Conservation (phyloP, 2,797 vertebrate genomes). For the Percopsis omiscomaycus region DNA sequence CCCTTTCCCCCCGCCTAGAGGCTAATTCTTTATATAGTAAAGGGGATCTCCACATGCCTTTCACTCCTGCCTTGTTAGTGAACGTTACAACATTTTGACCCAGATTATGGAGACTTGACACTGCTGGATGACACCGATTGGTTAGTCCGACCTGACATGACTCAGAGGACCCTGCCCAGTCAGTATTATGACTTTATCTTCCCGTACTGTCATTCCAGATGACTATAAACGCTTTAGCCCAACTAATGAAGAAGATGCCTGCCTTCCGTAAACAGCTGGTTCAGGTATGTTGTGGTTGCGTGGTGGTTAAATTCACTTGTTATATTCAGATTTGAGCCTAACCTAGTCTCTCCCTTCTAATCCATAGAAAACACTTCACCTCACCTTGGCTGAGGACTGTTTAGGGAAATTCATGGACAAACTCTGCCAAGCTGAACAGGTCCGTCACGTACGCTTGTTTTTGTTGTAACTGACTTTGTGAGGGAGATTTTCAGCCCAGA, state of each 20-base stretch:
- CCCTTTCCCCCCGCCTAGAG: too few species aligned
- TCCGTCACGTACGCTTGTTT: constrained; percentile 47
- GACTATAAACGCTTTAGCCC: constrained; percentile 85
- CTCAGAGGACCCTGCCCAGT: too few species aligned
- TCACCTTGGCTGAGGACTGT: constrained; percentile 92
- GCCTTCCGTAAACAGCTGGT: constrained; percentile 89
- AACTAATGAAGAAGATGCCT: constrained; percentile 98
- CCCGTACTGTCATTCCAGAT: constrained; percentile 69
- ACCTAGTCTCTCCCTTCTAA: constrained; percentile 13
- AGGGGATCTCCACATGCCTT: too few species aligned
- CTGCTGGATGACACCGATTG: too few species aligned
- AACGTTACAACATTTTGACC: too few species aligned
- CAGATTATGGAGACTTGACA: too few species aligned
- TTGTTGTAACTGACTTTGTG: background rate
- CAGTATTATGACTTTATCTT: too few species aligned
- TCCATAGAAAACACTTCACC: constrained; percentile 89
- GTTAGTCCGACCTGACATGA: too few species aligned
- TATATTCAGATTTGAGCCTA: background rate
- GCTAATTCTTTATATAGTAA: too few species aligned
- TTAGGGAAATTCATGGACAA: constrained; percentile 88
- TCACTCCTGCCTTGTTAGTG: too few species aligned
- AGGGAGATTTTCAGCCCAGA: background rate
- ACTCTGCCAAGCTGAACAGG: constrained; percentile 97
- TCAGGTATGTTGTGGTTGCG: constrained; percentile 76
- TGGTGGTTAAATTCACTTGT: too few species aligned